Conservation (phyloP, 2,797 vertebrate species). For the Schizothorax lantsangensis region DNA sequence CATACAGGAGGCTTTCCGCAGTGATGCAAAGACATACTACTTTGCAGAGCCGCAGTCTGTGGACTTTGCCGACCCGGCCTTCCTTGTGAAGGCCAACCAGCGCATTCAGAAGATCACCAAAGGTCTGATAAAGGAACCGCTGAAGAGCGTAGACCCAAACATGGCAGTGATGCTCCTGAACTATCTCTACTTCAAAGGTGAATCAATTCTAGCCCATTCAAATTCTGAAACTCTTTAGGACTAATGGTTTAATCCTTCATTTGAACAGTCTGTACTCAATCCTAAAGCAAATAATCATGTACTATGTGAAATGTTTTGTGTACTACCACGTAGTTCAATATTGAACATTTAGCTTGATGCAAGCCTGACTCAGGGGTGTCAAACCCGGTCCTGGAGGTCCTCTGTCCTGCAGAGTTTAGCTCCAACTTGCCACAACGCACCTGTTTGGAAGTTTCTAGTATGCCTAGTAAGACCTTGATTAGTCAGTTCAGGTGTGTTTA, state of each 20-base stretch:
- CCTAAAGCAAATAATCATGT: neutral
- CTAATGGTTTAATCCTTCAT: neutral
- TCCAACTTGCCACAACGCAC: neutral
- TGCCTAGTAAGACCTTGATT: neutral
- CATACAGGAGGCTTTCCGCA: slow-evolving; percentile 83
- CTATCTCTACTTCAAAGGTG: slow-evolving; percentile 98
- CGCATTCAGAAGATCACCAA: slow-evolving; percentile 92
- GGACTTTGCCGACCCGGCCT: slow-evolving; percentile 87
- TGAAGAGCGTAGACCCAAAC: slow-evolving; percentile 85
- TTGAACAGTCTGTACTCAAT: neutral
- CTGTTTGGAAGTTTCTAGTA: neutral
- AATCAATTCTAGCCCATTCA: slow-evolving; percentile 48
- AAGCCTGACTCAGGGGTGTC: neutral
- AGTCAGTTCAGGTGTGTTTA: neutral
- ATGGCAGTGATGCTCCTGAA: slow-evolving; percentile 94
- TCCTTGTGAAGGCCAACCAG: slow-evolving; percentile 86
- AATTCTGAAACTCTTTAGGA: neutral
- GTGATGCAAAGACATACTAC: slow-evolving; percentile 85
- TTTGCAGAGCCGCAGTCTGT: slow-evolving; percentile 90
- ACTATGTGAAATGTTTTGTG: neutral
- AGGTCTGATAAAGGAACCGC: slow-evolving; percentile 90
- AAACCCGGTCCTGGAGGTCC: neutral
- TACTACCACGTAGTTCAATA: neutral
- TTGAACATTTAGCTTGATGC: no score
- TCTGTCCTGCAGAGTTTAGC: neutral